Evolutionary conservation across 2,888 invertebrate genomes (phyloP).

Genomic region (Choreutis nemorana): DNA sequence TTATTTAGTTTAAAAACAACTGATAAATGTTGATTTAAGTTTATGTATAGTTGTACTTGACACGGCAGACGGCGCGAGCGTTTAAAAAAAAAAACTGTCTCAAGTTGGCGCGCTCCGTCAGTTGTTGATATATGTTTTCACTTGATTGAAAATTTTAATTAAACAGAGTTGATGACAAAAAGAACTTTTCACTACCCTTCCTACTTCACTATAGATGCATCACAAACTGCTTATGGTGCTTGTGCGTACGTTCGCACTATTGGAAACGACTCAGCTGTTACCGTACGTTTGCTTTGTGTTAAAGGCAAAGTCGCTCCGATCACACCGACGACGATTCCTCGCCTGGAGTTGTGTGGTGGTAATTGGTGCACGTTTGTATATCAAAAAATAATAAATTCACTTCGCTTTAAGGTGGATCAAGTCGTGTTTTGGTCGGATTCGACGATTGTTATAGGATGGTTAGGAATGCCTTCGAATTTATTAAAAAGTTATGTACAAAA

Average conservation of each 20-base stretch:
- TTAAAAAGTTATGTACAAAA: constrained; percentile 16
- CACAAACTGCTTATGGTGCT: constrained; percentile 13
- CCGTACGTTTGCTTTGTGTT: constrained; percentile 12
- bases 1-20: no score
- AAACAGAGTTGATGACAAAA: no score
- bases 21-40: no score
- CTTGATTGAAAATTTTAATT: no score
- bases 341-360: constrained; percentile 17
- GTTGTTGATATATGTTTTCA: no score
- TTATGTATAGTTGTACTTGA: no score
- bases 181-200: no score
- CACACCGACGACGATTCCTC: constrained; percentile 14
- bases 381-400: constrained; percentile 8
- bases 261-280: constrained; percentile 4
- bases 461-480: constrained; percentile 11
- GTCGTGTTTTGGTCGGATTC: constrained; percentile 15
- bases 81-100: no score
- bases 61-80: no score
- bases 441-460: constrained; percentile 15
- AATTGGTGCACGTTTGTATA: constrained; percentile 12
- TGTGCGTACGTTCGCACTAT: constrained; percentile 14
- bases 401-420: constrained; percentile 8
- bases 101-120: no score
- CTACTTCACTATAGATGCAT: no score
- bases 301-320: constrained; percentile 16